A percentile compares a stretch with the other conserved stretches of the same genome.
Conservation (phyloP, 2,888 invertebrate species). For the Zygogramma bicolorata region DNA sequence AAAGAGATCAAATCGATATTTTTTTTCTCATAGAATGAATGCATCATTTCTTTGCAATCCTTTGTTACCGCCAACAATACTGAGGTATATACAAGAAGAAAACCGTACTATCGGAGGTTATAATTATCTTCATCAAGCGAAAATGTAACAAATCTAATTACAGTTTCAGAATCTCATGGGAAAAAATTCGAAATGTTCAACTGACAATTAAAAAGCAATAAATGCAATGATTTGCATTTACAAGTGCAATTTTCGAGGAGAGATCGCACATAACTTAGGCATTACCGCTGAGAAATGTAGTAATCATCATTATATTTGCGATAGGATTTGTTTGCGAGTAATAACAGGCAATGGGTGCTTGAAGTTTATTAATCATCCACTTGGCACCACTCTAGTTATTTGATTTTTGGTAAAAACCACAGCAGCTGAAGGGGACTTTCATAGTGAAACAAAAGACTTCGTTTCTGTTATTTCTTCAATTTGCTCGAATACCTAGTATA, state of each 20-base stretch:
- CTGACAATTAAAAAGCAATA: constrained; percentile 37
- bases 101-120: too few relatives aligned
- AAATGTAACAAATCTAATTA: constrained; percentile 12
- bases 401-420: not conserved
- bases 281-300: constrained; percentile 22
- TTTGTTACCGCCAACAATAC: not conserved
- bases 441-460: too few relatives aligned
- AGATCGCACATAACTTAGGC: constrained; percentile 28
- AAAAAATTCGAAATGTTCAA: not conserved
- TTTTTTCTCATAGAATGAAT: too few relatives aligned
- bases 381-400: not conserved
- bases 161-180: not conserved
- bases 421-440: too few relatives aligned
- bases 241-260: constrained; percentile 23
- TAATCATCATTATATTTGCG: constrained; percentile 37
- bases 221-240: constrained; percentile 36
- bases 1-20: too few relatives aligned
- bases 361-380: not conserved
- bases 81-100: too few relatives aligned
- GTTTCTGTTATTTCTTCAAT: too few relatives aligned
- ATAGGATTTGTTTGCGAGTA: not conserved
- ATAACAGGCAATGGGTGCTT: not conserved
- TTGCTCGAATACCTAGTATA: too few relatives aligned
- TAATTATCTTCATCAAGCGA: not conserved
- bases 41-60: too few relatives aligned